phyloP scores from a whole-genome alignment of 2,113 vertebrate genomes.

The Hemibagrus wyckioides region DNA sequence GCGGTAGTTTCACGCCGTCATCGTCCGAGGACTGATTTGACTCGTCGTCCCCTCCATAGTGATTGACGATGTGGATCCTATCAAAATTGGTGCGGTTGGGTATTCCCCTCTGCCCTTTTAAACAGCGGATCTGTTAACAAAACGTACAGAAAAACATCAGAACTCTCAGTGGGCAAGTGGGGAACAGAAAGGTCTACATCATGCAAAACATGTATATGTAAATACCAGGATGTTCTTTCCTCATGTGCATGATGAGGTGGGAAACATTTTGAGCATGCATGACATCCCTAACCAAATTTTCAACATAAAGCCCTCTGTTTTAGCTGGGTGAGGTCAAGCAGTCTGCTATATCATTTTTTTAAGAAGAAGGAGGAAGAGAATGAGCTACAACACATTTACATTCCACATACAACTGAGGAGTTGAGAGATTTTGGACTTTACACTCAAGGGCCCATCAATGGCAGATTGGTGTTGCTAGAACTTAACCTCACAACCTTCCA shows the following conservation, averaged over 20 bases:
- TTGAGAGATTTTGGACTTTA: background rate
- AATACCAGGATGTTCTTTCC: background rate
- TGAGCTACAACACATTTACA: background rate
- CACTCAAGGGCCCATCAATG: background rate
- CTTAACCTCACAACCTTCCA: background rate
- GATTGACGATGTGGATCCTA: slow-evolving; percentile 93
- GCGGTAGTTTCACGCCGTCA: slow-evolving; percentile 75
- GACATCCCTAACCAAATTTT: background rate
- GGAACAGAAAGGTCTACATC: background rate
- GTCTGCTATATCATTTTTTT: too few species aligned
- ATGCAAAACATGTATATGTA: background rate
- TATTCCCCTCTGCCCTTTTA: slow-evolving; percentile 85
- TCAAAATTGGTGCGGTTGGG: slow-evolving; percentile 85
- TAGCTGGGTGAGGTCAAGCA: background rate
- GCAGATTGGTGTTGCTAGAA: background rate
- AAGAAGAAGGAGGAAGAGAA: background rate
- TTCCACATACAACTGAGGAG: background rate
- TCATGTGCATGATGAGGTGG: background rate
- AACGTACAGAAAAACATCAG: slow-evolving; percentile 3
- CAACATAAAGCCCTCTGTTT: background rate
- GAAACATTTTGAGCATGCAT: background rate
- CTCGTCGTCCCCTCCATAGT: slow-evolving; percentile 83
- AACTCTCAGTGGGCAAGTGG: background rate
- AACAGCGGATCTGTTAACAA: slow-evolving; percentile 83
- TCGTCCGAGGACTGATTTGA: slow-evolving; percentile 92